Base-by-base conservation (phyloP, 2,888 invertebrate genomes). In the Synergus laeviventris region DNA sequence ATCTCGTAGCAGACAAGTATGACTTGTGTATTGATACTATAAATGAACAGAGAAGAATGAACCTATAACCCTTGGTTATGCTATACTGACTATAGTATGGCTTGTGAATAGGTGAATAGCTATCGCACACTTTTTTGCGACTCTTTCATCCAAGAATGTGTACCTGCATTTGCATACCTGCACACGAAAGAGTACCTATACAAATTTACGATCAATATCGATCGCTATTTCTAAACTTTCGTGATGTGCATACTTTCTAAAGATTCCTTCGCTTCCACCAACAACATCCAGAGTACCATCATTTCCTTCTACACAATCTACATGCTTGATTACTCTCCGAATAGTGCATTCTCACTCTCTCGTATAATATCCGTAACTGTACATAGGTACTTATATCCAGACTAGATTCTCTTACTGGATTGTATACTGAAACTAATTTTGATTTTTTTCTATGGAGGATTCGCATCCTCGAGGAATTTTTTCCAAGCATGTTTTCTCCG, bases 131-230 rank as follows among this genome's bases (percentile, higher is more conserved):
- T 45, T 66, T 66, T 64, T 64, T 11, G 11, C 31, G 70, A 49
- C 9, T 64, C 64, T 42, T 42, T 49, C 45, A 21, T 16, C 16
- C 11, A 49, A 70, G 70, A 70, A 70, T 70, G 70, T 70, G n/a
- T 64, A 38, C 18, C 18, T 42, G 16, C 24, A 70, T 70, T 70
- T 70, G 49, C 70, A 70, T 70, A 70, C 70, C 45, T 49, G 31
- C 8, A 70, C 45, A 70, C 9, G 70, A 70, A 49, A 39, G 39
- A 45, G 31, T 70, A n/a, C n/a, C n/a, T n/a, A 31, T 49, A 36
- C 16, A 70, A 70, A 49, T 70, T 49, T 70, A 70, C 70, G 70
- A 70, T 70, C 70, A 70, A 70, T 70, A 70, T 70, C 70, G 70
- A 70, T 70, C 70, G 70, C 70, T 70, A 70, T 70, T 70, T 70